Percentiles rank a stretch among this genome's conserved stretches.
These are phyloP conservation scores for Sphaerophoria taeniata DNA, from an alignment of 2,888 invertebrate genomes.

Conservation along the genomic window DNA sequence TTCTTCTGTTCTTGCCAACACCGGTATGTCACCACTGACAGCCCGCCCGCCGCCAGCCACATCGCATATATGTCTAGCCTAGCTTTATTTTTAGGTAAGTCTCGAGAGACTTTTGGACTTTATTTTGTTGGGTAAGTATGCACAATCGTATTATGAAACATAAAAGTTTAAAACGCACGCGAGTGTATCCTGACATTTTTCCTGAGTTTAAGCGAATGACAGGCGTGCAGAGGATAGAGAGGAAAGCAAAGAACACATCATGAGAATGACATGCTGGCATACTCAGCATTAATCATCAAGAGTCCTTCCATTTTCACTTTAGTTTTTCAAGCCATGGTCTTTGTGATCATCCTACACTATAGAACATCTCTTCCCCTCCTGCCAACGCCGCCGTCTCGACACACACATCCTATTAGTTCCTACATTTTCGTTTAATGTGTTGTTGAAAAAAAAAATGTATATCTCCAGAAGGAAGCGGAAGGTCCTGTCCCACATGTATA, in stretches of 20 bases:
- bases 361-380: background rate
- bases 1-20: no score
- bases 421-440: background rate
- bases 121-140: conserved; percentile 61
- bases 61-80: conserved; percentile 17
- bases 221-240: background rate
- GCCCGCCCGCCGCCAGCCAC: no score
- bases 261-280: conserved; percentile 45
- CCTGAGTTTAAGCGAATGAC: conserved; percentile 24
- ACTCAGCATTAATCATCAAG: conserved; percentile 67
- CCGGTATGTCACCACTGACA: no score
- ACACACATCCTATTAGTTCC: conserved; percentile 27
- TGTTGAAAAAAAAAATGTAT: conserved; percentile 9
- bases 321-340: conserved; percentile 55
- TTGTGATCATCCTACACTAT: conserved; percentile 7
- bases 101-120: conserved; percentile 5
- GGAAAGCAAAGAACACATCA: conserved; percentile 14
- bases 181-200: conserved; percentile 54
- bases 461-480: conserved; percentile 63
- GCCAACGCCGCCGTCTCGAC: background rate
- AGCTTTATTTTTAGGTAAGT: background rate
- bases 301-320: conserved; percentile 65
- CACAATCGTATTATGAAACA: conserved; percentile 61
- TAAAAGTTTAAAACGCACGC: conserved; percentile 59
- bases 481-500: conserved; percentile 70